Evolutionary conservation across 2,113 vertebrate genomes (phyloP), one percentile per base, ranked within the genome.

Genomic region (Protobothrops flavoviridis): DNA sequence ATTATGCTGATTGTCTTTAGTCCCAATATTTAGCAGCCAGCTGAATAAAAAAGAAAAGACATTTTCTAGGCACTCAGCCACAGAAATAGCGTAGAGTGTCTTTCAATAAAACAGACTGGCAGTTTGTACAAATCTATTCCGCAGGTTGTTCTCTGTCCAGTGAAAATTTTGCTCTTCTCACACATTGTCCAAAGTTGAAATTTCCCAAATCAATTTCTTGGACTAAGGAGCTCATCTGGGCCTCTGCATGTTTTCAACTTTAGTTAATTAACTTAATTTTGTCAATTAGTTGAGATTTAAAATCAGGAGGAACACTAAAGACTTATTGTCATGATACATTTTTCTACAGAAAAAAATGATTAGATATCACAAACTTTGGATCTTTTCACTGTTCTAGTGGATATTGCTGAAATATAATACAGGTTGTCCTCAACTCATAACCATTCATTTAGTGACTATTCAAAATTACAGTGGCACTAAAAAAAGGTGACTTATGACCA

Each of bases 251-350:
- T 85, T 86, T 94, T 55, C 69, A 56, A 26, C 33, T 52, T 87
- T 87, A 87, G 56, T 92, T 87, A 87, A 92, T 90, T 90, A 57
- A 93, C 50, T 91, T 90, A 81, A 57, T 90, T 86, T 94, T 87
- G 57, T 64, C 93, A 94, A 57, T 87, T 87, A 94, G 50, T 50
- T 87, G 57, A 39, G 26, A 86, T 91, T 53, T 8, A 23, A 61
- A 89, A 24, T n/a, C 69, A 61, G 87, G 45, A 85, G 9, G 2
- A 39, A n/a, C 39, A 15, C 8, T 39, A 52, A 43, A 45, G 33
- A 21, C 29, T n/a, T 13, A 23, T 64, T 90, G 29, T 53, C 20
- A 48, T 52, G 57, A 24, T 43, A 69, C 11, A 20, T 61, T 85
- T 50, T 59, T 89, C 55, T 85, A 8, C 48, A 15, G 17, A 45